These are phyloP conservation scores for Aspidiotus destructor DNA, from an alignment of 2,888 invertebrate genomes.

Conservation along the genomic window DNA sequence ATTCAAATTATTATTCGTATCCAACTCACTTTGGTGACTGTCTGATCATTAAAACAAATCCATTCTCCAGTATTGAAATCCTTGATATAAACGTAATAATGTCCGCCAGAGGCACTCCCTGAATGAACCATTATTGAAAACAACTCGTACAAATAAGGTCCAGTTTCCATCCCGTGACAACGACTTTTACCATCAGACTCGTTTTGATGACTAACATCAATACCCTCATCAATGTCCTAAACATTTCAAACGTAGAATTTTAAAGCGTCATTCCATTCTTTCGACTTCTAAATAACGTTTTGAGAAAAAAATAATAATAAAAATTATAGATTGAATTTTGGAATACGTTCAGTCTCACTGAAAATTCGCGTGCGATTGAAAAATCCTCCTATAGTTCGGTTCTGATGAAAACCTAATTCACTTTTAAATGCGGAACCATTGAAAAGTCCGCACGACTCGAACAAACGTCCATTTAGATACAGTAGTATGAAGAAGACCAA, in stretches of 20 bases:
- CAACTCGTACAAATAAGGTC: constrained; percentile 71
- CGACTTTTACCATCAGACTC: constrained; percentile 47
- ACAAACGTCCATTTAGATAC: too few relatives aligned
- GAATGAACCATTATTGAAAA: constrained; percentile 89
- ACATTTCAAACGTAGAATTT: not conserved
- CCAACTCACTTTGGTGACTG: constrained; percentile 57
- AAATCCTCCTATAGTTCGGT: too few relatives aligned
- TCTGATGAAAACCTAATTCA: too few relatives aligned
- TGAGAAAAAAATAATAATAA: too few relatives aligned
- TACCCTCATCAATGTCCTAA: constrained; percentile 44
- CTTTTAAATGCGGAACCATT: too few relatives aligned
- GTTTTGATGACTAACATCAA: constrained; percentile 50
- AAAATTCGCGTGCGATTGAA: too few relatives aligned
- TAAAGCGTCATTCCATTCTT: too few relatives aligned
- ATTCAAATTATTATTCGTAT: not conserved
- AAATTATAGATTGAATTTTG: too few relatives aligned
- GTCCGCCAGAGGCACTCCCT: constrained; percentile 80
- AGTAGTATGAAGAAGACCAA: too few relatives aligned
- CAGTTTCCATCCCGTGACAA: constrained; percentile 42
- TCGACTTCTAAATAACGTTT: too few relatives aligned
- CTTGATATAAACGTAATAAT: constrained; percentile 86
- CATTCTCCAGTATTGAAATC: constrained; percentile 64
- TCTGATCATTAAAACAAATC: constrained; percentile 83
- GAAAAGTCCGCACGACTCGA: too few relatives aligned
- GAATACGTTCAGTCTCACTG: too few relatives aligned